phyloP scores from a whole-genome alignment of 2,797 vertebrate species.

The Anableps anableps region DNA sequence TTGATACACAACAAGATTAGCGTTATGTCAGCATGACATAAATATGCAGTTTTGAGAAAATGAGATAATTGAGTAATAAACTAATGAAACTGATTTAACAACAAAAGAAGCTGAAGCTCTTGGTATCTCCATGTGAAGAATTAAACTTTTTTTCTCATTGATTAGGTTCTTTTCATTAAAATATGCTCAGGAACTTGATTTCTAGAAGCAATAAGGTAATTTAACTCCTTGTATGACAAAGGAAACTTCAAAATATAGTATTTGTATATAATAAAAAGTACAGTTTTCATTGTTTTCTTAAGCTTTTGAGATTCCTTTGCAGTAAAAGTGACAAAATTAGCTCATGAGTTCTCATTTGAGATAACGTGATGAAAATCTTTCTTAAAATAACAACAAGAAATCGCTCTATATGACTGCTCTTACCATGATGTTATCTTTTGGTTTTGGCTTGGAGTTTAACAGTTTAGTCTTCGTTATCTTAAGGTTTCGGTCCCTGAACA shows the following conservation, averaged over 20 bases:
- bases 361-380: not conserved
- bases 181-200: not conserved
- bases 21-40: not conserved
- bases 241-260: too few species aligned
- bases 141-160: not conserved
- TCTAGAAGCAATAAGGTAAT: not conserved
- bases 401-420: not conserved
- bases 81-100: not conserved
- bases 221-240: too few species aligned
- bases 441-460: not conserved
- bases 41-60: not conserved
- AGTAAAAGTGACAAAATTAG: not conserved
- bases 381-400: not conserved
- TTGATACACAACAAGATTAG: not conserved
- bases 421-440: not conserved
- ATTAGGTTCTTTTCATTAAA: not conserved
- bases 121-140: not conserved
- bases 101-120: not conserved
- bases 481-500: not conserved
- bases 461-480: not conserved
- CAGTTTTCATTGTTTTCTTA: not conserved
- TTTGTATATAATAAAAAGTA: too few species aligned
- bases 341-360: not conserved
- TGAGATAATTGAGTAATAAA: not conserved
- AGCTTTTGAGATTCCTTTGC: not conserved